Base-by-base conservation (phyloP, 23 tunicate species). In the Trididemnum nubilum region DNA sequence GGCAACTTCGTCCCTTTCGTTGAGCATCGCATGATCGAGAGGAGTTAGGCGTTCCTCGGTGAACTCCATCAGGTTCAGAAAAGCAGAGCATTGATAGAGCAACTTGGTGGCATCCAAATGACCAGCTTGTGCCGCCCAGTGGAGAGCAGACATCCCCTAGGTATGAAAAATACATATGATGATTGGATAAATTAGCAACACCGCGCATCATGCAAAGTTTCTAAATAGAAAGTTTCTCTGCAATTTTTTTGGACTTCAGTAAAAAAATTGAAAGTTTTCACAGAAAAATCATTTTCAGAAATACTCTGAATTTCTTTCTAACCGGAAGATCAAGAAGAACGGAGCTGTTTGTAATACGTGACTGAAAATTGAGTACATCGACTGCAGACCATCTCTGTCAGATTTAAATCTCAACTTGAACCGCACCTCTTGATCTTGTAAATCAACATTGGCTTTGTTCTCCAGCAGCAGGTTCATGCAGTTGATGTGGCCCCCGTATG, bases 61-160 rank as follows among this genome's bases (percentile, higher is more conserved):
- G 72, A 79, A 95, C 74, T 89, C 95, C 99, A 95, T 95, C 2
- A 83, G 71, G 78, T 95, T 95, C 28, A 89, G 94, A 78, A 95
- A 95, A 1, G 89, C 99, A 0, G 87, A 72, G 58, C 89, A 89
- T 86, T 95, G 99, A 60, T 89, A 74, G 15, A 95, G 65, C 5
- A 95, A 82, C 34, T 89, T 95, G 25, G 87, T 78, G 25, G 92
- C 99, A 65, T 89, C 99, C 37, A 95, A 72, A 4, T 95, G 95
- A 7, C 94, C 94, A 39, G 88, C 78, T 38, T 89, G 91, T 22
- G 99, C 99, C 2, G 99, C 91, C 91, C 95, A 85, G 83, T 95
- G 99, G 9, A 95, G 76, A 5, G 99, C 95, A 33, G 99, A 89
- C 66, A 78, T 63, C 1, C 99, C 99, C 91, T 89, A 67, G 34